These are phyloP conservation scores for Naso thynnoides DNA, from an alignment of 2,797 vertebrate species.

Conservation along the genomic window DNA sequence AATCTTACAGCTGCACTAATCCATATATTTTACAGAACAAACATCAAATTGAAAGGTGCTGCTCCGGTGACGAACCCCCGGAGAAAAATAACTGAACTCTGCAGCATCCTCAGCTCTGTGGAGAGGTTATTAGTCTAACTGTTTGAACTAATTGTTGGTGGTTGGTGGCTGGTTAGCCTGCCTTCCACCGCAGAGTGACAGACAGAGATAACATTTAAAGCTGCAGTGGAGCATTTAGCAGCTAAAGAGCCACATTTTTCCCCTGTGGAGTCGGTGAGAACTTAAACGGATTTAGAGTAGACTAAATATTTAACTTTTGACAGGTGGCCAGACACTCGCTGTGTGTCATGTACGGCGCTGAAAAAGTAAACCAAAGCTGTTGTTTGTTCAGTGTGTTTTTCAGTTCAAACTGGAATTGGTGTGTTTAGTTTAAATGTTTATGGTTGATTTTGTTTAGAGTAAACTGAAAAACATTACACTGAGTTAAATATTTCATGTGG, in stretches of 20 bases:
- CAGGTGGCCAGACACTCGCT: not conserved
- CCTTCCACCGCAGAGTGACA: too few relatives aligned
- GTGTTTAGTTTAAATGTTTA: too few relatives aligned
- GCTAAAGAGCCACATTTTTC: not conserved
- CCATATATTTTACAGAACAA: not conserved
- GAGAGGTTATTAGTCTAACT: not conserved
- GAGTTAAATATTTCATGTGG: too few relatives aligned
- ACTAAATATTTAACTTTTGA: slow-evolving; percentile 28
- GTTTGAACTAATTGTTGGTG: not conserved
- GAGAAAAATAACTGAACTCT: not conserved
- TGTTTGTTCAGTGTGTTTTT: too few relatives aligned
- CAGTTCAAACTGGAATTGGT: too few relatives aligned
- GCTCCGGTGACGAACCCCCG: not conserved
- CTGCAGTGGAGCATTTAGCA: not conserved
- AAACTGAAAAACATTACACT: too few relatives aligned
- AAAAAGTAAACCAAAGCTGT: too few relatives aligned
- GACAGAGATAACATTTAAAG: not conserved
- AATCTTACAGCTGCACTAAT: not conserved
- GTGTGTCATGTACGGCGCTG: too few relatives aligned
- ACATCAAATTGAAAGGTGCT: not conserved
- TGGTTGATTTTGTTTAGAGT: too few relatives aligned
- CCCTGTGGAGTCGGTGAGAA: not conserved
- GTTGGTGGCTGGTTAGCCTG: not conserved
- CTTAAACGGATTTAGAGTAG: not conserved
- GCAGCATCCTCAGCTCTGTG: not conserved